A percentile compares a stretch with the other conserved stretches of the same genome.
phyloP scores from a whole-genome alignment of 2,888 invertebrate genomes.

The Agrochola litura region DNA sequence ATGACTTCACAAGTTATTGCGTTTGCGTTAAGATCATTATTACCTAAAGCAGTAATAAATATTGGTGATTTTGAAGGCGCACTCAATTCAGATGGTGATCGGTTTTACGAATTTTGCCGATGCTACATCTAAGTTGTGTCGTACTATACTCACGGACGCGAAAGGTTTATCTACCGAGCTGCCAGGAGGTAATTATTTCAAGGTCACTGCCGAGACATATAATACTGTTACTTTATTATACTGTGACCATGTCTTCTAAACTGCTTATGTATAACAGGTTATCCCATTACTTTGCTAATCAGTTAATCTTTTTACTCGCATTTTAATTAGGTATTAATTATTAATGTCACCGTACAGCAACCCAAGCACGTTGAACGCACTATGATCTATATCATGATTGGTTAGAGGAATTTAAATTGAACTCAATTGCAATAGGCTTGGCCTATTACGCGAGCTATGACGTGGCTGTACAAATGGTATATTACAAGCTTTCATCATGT shows the following conservation, averaged over 20 bases:
- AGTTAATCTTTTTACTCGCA: not conserved
- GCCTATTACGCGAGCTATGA: constrained; percentile 23
- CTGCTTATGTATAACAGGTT: not conserved
- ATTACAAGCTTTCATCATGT: not conserved
- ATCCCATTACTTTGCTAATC: constrained; percentile 12
- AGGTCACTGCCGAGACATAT: too few relatives aligned
- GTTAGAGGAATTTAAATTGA: constrained; percentile 50
- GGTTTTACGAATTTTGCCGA: too few relatives aligned
- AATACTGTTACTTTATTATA: too few relatives aligned
- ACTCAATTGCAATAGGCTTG: constrained; percentile 43
- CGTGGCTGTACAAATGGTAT: not conserved
- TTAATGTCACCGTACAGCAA: not conserved
- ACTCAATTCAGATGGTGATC: too few relatives aligned
- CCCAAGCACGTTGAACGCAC: not conserved
- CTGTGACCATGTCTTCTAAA: not conserved
- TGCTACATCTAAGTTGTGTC: too few relatives aligned
- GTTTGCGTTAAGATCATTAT: too few relatives aligned
- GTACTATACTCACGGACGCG: too few relatives aligned
- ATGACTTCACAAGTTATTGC: too few relatives aligned
- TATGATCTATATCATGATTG: constrained; percentile 25
- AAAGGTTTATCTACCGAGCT: too few relatives aligned
- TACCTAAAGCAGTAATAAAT: too few relatives aligned
- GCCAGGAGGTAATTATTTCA: too few relatives aligned
- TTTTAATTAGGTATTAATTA: constrained; percentile 31
- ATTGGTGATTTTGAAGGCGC: too few relatives aligned